Base-by-base conservation (phyloP, 2,113 vertebrate species). In the Gallinago media region DNA sequence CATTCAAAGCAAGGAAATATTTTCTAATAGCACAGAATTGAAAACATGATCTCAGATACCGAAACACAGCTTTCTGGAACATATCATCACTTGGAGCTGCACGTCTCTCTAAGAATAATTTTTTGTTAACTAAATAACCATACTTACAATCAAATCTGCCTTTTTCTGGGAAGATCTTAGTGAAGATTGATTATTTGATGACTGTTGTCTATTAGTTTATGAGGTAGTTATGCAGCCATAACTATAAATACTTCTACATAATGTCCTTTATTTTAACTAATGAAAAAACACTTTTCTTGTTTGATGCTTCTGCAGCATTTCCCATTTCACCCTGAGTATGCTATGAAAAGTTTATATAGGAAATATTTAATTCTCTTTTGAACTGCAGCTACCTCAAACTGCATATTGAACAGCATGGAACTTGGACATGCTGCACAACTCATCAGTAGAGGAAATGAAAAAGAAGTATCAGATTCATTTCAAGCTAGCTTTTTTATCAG, bases 111-210 rank as follows among this genome's bases (percentile, higher is more conserved):
- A 59, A 78, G 56, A 73, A 58, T 38, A 54, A 5, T 15, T 71
- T 47, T 96, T 56, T 32, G 25, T 80, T 72, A 61, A 72, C 21
- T 38, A 50, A 89, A 54, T 82, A 75, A 44, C 72, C 3, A 1
- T 71, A 62, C 70, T 89, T 92, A 73, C 20, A 82, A 62, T 52
- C 25, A 80, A 88, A 65, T 81, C 46, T 71, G 88, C 59, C 42
- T 71, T 90, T 93, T 94, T 86, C 88, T 88, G 25, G 61, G 47
- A 77, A 84, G 86, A 83, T 15, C 27, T 92, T 90, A 52, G 62
- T 91, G 40, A 47, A 74, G 75, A 93, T 74, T 88, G 71, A 68
- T 77, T 54, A 65, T 21, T 59, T 88, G 72, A 21, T 92, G 85
- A 78, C 62, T 91, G 42, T 62, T 80, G 27, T 50, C 63, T 67